These are phyloP conservation scores for Zalophus californianus DNA, from an alignment of 2,797 vertebrate genomes.

Conservation along the genomic window DNA sequence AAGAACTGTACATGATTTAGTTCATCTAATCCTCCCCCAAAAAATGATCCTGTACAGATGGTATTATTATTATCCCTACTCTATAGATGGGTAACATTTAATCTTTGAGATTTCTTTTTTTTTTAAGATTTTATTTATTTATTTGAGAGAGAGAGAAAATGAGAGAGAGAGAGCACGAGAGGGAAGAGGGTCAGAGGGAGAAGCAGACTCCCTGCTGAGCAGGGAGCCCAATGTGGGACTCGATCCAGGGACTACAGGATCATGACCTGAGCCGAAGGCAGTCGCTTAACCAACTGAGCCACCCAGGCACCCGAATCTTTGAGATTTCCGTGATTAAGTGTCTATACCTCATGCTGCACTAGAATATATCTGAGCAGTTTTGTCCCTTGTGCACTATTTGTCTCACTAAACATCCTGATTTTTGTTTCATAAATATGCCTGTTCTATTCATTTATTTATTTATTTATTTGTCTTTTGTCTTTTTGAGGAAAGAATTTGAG, in stretches of 20 bases:
- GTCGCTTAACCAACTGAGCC: too few relatives aligned
- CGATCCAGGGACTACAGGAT: too few relatives aligned
- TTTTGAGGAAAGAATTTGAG: neutral
- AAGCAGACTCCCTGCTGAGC: too few relatives aligned
- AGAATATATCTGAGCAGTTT: neutral
- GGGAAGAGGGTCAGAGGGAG: too few relatives aligned
- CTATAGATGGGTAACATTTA: neutral
- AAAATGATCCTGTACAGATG: neutral
- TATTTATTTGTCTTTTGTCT: neutral
- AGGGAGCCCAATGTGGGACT: too few relatives aligned
- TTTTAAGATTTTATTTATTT: too few relatives aligned
- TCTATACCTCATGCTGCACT: neutral
- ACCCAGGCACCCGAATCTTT: neutral
- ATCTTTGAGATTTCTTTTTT: neutral
- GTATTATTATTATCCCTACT: neutral
- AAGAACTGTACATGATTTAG: neutral
- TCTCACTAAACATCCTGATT: neutral
- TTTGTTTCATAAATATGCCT: neutral
- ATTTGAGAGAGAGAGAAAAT: too few relatives aligned
- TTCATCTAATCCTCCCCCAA: neutral
- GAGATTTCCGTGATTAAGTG: neutral
- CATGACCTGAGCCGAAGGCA: too few relatives aligned
- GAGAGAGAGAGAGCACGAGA: too few relatives aligned
- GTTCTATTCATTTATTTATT: neutral
- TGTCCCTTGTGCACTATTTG: neutral